A percentile compares a stretch with the other conserved stretches of the same genome.
phyloP scores from a whole-genome alignment of 1,140 invertebrate genomes.

The Calephelis virginiensis region DNA sequence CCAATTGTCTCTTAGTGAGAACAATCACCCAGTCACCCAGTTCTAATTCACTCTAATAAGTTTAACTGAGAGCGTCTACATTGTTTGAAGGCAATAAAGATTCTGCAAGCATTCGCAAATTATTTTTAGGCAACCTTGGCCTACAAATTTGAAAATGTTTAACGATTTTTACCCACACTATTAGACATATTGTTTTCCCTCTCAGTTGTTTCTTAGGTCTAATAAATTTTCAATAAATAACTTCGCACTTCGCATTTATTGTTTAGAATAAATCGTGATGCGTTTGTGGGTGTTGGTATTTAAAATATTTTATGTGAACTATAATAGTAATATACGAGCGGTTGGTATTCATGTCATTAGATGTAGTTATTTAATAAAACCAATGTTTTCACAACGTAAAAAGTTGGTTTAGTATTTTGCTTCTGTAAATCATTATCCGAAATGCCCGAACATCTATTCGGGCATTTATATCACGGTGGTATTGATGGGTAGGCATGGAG shows the following conservation, averaged over 20 bases:
- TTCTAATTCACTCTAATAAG: constrained; percentile 8
- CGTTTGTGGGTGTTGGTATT: too few species aligned
- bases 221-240: constrained; percentile 9
- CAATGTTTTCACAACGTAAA: too few species aligned
- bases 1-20: constrained; percentile 3
- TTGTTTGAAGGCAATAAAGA: constrained; percentile 1
- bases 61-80: constrained; percentile 4
- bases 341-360: too few species aligned
- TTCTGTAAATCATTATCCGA: too few species aligned
- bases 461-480: too few species aligned
- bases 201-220: background rate
- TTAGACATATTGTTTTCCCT: background rate
- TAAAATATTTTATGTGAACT: too few species aligned
- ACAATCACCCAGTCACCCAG: constrained; percentile 6
- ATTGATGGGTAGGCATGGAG: too few species aligned
- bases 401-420: too few species aligned
- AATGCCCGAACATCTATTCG: too few species aligned
- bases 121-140: constrained; percentile 5
- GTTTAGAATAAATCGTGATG: background rate
- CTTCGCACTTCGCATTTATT: background rate
- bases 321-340: too few species aligned
- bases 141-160: background rate
- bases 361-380: too few species aligned
- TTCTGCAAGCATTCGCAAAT: background rate
- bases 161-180: background rate